phyloP scores from a whole-genome alignment of 2,888 invertebrate species.

The Mythimna impura region DNA sequence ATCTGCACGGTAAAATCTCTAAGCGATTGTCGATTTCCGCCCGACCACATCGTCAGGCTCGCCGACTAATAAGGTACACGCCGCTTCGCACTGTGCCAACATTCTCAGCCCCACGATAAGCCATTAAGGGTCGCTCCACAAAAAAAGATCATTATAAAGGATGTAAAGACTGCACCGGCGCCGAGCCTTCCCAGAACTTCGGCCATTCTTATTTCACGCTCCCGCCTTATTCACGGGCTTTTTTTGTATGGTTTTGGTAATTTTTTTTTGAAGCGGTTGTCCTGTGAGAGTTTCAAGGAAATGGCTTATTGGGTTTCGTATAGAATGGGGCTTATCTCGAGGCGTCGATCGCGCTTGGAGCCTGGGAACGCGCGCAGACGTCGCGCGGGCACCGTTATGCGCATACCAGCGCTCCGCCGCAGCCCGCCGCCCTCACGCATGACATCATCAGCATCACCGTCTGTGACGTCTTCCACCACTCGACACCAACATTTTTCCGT shows the following conservation, averaged over 20 bases:
- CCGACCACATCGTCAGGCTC: constrained; percentile 49
- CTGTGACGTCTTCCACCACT: constrained; percentile 70
- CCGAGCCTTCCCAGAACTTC: constrained; percentile 88
- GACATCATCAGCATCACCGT: constrained; percentile 72
- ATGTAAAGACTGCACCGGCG: constrained; percentile 88
- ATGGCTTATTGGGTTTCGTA: constrained; percentile 89
- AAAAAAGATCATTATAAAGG: constrained; percentile 89
- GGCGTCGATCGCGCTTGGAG: constrained; percentile 79
- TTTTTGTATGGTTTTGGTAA: constrained; percentile 83
- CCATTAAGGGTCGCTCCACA: constrained; percentile 86
- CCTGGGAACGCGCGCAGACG: constrained; percentile 80
- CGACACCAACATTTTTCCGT: constrained; percentile 63
- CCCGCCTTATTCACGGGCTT: constrained; percentile 87
- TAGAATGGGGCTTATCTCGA: constrained; percentile 85
- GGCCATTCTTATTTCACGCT: constrained; percentile 90
- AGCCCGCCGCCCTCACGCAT: constrained; percentile 65
- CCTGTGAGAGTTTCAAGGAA: constrained; percentile 88
- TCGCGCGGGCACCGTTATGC: constrained; percentile 79
- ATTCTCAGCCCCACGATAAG: constrained; percentile 85
- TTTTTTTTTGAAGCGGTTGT: constrained; percentile 88
- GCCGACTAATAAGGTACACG: constrained; percentile 61
- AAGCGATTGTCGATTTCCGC: constrained; percentile 73
- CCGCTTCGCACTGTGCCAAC: constrained; percentile 71
- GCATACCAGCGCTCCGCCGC: constrained; percentile 58
- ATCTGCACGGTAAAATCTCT: constrained; percentile 69